These are phyloP conservation scores for Agriopis leucophaearia DNA, from an alignment of 2,888 invertebrate genomes.

Conservation along the genomic window DNA sequence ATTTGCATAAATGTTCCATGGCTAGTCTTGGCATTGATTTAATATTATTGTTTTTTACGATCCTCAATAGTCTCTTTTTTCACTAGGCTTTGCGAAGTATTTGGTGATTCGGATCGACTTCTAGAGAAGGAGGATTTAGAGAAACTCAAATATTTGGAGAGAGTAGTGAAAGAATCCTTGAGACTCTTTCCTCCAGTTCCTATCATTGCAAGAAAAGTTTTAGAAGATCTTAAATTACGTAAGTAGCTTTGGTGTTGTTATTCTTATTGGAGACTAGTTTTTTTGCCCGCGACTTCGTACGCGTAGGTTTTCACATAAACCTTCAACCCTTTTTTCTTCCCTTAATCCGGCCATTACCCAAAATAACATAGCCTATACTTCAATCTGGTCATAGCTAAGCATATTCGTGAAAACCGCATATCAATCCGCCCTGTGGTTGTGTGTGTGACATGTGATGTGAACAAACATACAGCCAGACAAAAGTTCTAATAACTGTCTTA, in stretches of 20 bases:
- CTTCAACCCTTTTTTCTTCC: too few relatives aligned
- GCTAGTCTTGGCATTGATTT: background rate
- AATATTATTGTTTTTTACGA: background rate
- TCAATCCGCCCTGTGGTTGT: too few relatives aligned
- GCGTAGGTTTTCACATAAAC: too few relatives aligned
- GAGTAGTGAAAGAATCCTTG: constrained; percentile 75
- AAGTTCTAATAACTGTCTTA: too few relatives aligned
- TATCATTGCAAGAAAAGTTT: constrained; percentile 74
- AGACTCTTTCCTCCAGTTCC: constrained; percentile 78
- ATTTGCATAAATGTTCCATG: background rate
- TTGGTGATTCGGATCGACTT: constrained; percentile 68
- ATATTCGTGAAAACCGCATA: too few relatives aligned
- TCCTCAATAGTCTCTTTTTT: background rate
- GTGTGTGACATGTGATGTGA: too few relatives aligned
- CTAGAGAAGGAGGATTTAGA: constrained; percentile 71
- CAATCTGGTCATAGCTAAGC: too few relatives aligned
- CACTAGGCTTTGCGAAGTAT: constrained; percentile 67
- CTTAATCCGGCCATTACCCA: too few relatives aligned
- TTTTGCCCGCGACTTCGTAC: too few relatives aligned
- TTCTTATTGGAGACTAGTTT: too few relatives aligned
- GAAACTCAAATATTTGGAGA: constrained; percentile 70
- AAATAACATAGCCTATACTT: too few relatives aligned
- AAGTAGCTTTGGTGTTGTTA: constrained; percentile 50
- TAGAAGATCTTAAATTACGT: constrained; percentile 73
- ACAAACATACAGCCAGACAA: too few relatives aligned